These are phyloP conservation scores for Apodemus sylvaticus DNA, from an alignment of 2,113 vertebrate genomes.

Conservation along the genomic window DNA sequence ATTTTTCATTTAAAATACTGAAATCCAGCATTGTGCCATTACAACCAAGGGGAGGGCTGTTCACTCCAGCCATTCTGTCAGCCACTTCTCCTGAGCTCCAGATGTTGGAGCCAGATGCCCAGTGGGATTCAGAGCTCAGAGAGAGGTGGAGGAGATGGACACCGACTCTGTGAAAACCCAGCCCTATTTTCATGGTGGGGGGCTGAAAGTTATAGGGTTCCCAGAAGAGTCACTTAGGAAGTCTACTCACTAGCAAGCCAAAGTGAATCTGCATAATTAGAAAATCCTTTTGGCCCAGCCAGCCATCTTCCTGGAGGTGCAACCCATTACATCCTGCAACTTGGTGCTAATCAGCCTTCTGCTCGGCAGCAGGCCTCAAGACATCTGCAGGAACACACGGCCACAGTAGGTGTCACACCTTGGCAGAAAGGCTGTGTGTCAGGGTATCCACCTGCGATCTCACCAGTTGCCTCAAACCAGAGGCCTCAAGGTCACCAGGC, in stretches of 20 bases:
- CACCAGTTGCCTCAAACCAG: slow-evolving; percentile 49
- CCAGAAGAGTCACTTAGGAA: slow-evolving; percentile 52
- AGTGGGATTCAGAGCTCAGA: slow-evolving; percentile 61
- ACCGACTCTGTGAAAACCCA: slow-evolving; percentile 57
- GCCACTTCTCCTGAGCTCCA: slow-evolving; percentile 68
- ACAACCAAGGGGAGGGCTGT: slow-evolving; percentile 80
- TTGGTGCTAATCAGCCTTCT: slow-evolving; percentile 66
- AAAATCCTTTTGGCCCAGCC: not conserved
- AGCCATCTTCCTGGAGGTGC: not conserved
- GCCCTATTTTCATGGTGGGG: slow-evolving; percentile 57
- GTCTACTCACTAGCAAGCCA: not conserved
- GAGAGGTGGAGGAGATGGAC: slow-evolving; percentile 50
- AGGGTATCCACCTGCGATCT: slow-evolving; percentile 65
- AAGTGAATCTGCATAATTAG: slow-evolving; percentile 59
- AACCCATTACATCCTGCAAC: slow-evolving; percentile 30
- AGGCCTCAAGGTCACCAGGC: slow-evolving; percentile 72
- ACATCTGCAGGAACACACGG: slow-evolving; percentile 71
- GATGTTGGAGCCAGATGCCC: slow-evolving; percentile 71
- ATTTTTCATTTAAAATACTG: slow-evolving; percentile 89
- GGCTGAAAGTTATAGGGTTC: slow-evolving; percentile 47
- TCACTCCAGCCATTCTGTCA: slow-evolving; percentile 78
- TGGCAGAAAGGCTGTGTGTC: slow-evolving; percentile 44
- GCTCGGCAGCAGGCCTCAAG: slow-evolving; percentile 69
- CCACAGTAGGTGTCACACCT: slow-evolving; percentile 34
- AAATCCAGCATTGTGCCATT: slow-evolving; percentile 84